Conservation (phyloP, 1,140 invertebrate species). For the Dendroctonus valens region DNA sequence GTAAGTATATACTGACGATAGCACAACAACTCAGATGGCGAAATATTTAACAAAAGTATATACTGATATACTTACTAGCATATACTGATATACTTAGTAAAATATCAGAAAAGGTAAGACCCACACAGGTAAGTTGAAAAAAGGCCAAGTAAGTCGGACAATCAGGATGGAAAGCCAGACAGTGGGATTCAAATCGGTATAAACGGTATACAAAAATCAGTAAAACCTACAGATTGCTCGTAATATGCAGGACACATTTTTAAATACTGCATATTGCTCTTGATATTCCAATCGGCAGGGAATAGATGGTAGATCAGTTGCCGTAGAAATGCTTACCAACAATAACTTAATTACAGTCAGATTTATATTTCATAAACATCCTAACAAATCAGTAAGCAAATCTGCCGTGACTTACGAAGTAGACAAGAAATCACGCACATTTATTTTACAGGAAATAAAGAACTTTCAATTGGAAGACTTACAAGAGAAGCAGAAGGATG, state of each 20-base stretch:
- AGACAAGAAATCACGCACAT: not conserved
- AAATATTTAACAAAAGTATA: too few relatives aligned
- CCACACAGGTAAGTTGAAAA: slow-evolving; percentile 26
- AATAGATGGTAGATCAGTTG: not conserved
- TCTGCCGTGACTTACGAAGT: too few relatives aligned
- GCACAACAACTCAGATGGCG: too few relatives aligned
- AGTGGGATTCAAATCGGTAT: slow-evolving; percentile 9
- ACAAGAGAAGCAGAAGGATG: slow-evolving; percentile 58
- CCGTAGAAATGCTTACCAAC: slow-evolving; percentile 1
- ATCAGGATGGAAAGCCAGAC: slow-evolving; percentile 1
- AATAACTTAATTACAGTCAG: too few relatives aligned
- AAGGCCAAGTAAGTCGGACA: slow-evolving; percentile 25
- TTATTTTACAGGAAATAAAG: slow-evolving; percentile 69
- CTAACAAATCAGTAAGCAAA: too few relatives aligned
- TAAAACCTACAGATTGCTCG: not conserved
- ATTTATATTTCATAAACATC: too few relatives aligned
- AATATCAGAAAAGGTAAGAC: slow-evolving; percentile 23
- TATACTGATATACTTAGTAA: not conserved
- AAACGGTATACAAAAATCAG: not conserved
- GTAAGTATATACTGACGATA: too few relatives aligned
- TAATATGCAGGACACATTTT: slow-evolving; percentile 10
- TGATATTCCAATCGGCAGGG: not conserved
- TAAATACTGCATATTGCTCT: slow-evolving; percentile 12
- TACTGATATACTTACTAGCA: too few relatives aligned
- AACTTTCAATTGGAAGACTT: slow-evolving; percentile 72